Percentiles rank a stretch among this genome's conserved stretches.
Evolutionary conservation across 1,140 invertebrate species (phyloP).

Genomic region (Drosophila bocqueti): DNA sequence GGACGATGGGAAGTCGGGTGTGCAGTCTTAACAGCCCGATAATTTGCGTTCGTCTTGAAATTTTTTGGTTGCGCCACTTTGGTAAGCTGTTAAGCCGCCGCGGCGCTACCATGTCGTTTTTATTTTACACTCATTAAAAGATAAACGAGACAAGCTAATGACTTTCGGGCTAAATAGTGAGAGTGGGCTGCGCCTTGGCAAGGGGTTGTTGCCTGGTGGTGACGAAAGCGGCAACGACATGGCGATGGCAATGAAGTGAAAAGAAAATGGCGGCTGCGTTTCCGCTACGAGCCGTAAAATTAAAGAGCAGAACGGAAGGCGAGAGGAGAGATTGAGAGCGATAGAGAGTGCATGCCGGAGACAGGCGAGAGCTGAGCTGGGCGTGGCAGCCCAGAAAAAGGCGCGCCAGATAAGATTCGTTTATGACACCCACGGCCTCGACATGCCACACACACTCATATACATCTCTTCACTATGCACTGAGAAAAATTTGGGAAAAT

Average conservation of each 20-base stretch:
- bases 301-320: slow-evolving; percentile 14
- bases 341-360: slow-evolving; percentile 54
- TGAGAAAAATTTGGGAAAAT: neutral
- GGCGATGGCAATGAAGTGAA: slow-evolving; percentile 70
- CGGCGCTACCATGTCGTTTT: slow-evolving; percentile 44
- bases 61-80: slow-evolving; percentile 31
- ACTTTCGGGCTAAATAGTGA: slow-evolving; percentile 72
- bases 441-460: slow-evolving; percentile 31
- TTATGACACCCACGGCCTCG: slow-evolving; percentile 71
- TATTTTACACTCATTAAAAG: slow-evolving; percentile 83
- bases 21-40: slow-evolving; percentile 41
- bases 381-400: slow-evolving; percentile 68
- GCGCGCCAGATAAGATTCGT: slow-evolving; percentile 71
- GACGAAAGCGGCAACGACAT: slow-evolving; percentile 47
- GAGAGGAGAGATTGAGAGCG: slow-evolving; percentile 23
- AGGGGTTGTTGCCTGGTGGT: slow-evolving; percentile 8
- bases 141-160: slow-evolving; percentile 83
- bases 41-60: slow-evolving; percentile 43
- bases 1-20: slow-evolving; percentile 1
- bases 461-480: slow-evolving; percentile 5
- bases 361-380: slow-evolving; percentile 48
- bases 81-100: slow-evolving; percentile 30
- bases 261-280: slow-evolving; percentile 70
- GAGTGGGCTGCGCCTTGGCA: slow-evolving; percentile 6
- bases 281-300: slow-evolving; percentile 75